Evolutionary conservation across 2,888 invertebrate species (phyloP).

Genomic region (Napeogenes inachia): DNA sequence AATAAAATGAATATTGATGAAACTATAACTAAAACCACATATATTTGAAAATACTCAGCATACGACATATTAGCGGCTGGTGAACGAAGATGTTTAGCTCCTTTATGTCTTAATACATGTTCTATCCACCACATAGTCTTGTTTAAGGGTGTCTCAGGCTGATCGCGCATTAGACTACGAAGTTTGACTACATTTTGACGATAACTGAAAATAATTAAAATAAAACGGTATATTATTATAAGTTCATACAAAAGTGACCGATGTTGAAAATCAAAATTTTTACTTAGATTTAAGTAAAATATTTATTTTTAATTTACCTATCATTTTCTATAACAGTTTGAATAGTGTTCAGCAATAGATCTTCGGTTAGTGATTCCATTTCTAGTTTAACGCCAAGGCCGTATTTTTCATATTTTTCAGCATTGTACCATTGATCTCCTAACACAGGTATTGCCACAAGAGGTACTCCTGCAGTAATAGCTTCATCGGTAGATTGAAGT

Average conservation of each 20-base stretch:
- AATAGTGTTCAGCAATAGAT: conserved; percentile 36
- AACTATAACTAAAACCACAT: conserved; percentile 11
- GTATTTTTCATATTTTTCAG: conserved; percentile 37
- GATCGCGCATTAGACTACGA: conserved; percentile 23
- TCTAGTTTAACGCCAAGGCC: conserved; percentile 38
- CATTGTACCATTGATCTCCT: conserved; percentile 55
- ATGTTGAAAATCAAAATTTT: background rate
- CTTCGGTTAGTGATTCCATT: conserved; percentile 35
- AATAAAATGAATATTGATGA: background rate
- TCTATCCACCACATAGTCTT: conserved; percentile 33
- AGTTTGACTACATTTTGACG: conserved; percentile 24
- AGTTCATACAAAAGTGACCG: background rate
- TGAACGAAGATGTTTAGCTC: conserved; percentile 25
- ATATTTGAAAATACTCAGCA: conserved; percentile 22
- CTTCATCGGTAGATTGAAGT: conserved; percentile 59
- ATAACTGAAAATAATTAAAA: conserved; percentile 26
- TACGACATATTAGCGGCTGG: conserved; percentile 24
- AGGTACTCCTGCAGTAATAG: conserved; percentile 52
- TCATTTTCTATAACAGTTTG: conserved; percentile 34
- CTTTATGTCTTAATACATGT: conserved; percentile 27
- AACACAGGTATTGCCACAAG: conserved; percentile 54
- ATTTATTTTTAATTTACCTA: conserved; percentile 29
- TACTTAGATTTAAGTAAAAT: no score
- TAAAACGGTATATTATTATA: background rate
- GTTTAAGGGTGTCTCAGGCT: conserved; percentile 25